A percentile compares a stretch with the other conserved stretches of the same genome.
phyloP scores from a whole-genome alignment of 2,113 vertebrate species.

The Columba janthina region DNA sequence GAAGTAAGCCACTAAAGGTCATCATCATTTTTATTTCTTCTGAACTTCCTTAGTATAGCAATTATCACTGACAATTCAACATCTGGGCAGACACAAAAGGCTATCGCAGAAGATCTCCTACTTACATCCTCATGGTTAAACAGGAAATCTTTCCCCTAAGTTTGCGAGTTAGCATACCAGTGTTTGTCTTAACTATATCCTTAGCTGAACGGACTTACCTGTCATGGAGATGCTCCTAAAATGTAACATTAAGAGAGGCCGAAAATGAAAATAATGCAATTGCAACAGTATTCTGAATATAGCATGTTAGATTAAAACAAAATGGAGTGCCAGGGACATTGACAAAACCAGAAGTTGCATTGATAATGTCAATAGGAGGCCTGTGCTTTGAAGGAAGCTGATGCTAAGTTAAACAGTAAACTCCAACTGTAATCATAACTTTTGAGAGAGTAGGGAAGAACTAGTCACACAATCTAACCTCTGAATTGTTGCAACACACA shows the following conservation, averaged over 20 bases:
- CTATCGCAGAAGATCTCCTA: background rate
- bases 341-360: background rate
- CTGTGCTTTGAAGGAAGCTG: background rate
- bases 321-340: background rate
- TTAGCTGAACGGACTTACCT: background rate
- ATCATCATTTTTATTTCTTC: background rate
- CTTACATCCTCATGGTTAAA: background rate
- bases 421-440: background rate
- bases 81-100: background rate
- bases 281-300: background rate
- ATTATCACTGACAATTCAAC: background rate
- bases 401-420: background rate
- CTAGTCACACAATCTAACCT: background rate
- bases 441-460: background rate
- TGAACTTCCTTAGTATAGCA: background rate
- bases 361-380: background rate
- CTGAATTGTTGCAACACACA: background rate
- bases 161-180: background rate
- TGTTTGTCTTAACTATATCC: background rate
- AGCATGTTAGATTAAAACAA: background rate
- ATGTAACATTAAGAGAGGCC: background rate
- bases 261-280: fast-evolving
- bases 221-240: background rate
- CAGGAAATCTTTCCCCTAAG: background rate
- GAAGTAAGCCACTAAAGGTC: background rate